These are phyloP conservation scores for Pollenia angustigena DNA, from an alignment of 2,888 invertebrate genomes.

Conservation along the genomic window DNA sequence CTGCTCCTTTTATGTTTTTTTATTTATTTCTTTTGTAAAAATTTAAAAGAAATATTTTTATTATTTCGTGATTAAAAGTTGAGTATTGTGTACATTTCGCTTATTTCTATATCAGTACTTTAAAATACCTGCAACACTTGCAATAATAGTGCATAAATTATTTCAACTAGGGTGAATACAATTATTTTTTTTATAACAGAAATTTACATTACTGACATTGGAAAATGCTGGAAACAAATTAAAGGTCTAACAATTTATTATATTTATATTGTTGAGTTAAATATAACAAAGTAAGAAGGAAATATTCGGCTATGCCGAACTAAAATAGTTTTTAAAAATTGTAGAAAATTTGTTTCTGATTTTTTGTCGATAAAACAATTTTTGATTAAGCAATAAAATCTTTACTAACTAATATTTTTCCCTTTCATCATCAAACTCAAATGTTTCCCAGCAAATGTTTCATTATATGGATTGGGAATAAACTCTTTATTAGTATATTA, in stretches of 20 bases:
- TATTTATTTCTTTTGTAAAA: constrained; percentile 5
- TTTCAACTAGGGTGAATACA: constrained; percentile 22
- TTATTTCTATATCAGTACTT: not conserved
- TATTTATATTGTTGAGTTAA: too few species aligned
- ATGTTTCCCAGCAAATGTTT: too few species aligned
- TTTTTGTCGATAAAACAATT: too few species aligned
- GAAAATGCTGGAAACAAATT: not conserved
- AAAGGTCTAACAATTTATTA: not conserved
- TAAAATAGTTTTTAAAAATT: too few species aligned
- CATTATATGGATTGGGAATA: too few species aligned
- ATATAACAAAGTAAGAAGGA: too few species aligned
- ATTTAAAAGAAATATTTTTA: constrained; percentile 29
- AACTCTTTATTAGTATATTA: too few species aligned
- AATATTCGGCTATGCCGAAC: too few species aligned
- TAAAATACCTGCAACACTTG: not conserved
- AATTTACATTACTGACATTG: not conserved
- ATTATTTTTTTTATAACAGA: constrained; percentile 20
- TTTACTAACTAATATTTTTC: too few species aligned
- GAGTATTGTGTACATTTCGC: constrained; percentile 1
- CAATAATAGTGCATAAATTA: constrained; percentile 11
- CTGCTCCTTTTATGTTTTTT: not conserved
- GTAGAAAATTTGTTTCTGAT: too few species aligned
- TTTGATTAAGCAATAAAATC: too few species aligned
- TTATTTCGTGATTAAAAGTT: constrained; percentile 12
- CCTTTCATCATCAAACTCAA: too few species aligned